Evolutionary conservation across 2,888 invertebrate species (phyloP), one percentile per base, ranked within the genome.

Genomic region (Sesamia inferens): DNA sequence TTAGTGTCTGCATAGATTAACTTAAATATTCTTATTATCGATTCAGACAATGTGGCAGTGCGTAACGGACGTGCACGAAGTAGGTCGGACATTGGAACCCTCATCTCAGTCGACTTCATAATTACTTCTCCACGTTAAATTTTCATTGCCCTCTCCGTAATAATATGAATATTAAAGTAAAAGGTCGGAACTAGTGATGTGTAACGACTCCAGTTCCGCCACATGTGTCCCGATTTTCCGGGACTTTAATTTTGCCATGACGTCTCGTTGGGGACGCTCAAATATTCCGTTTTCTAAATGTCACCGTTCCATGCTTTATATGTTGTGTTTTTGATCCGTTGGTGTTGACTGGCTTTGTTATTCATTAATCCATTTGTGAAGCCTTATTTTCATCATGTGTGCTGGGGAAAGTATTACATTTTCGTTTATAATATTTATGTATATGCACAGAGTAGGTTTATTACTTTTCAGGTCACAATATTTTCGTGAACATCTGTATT

Each of bases 111-210:
- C 84, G 79, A 79, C 76, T 84, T 80, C 84, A 86, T 86, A 86
- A 86, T 87, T 86, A 86, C 87, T 79, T 77, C 81, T 76, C 78
- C 65, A 67, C 80, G 83, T 87, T 87, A 87, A 83, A 87, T 85
- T 87, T 87, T 85, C 83, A 86, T 86, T 86, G 87, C 84, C 81
- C 82, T 70, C 86, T 76, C 75, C 76, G 80, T 83, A 87, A 87
- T 87, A 87, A 84, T 87, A 87, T 87, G 87, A 87, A 87, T 87
- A 87, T 85, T 87, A 85, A 85, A 85, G 87, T 81, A 82, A 83
- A 87, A 83, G 87, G 83, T 82, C 76, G 74, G 79, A 83, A 79
- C 85, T 85, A 87, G 87, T 87, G 85, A 82, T 85, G 86, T 77
- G 85, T 63, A 81, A 76, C 68, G 76, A 73, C 74, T 83, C 72